A percentile compares a stretch with the other conserved stretches of the same genome.
phyloP scores from a whole-genome alignment of 2,888 invertebrate species.

The Noctua pronuba region DNA sequence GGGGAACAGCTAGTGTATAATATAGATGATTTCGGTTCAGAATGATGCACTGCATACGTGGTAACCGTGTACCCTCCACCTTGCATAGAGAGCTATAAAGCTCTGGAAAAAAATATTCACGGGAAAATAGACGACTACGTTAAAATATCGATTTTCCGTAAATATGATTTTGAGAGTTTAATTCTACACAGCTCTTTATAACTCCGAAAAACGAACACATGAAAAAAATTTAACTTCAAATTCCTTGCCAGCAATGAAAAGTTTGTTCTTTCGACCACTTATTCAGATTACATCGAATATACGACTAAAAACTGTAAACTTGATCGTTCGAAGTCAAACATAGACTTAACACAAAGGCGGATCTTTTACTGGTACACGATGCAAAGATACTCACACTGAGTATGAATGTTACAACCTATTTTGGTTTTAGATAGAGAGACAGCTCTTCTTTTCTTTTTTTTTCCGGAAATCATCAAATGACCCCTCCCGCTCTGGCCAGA shows the following conservation, averaged over 20 bases:
- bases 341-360: conserved; percentile 50
- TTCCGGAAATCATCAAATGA: too few relatives aligned
- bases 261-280: conserved; percentile 24
- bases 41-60: too few relatives aligned
- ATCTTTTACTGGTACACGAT: conserved; percentile 49
- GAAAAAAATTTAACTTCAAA: not conserved
- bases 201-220: not conserved
- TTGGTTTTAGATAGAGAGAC: too few relatives aligned
- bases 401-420: conserved; percentile 25
- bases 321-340: conserved; percentile 57
- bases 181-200: not conserved
- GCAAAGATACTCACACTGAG: conserved; percentile 30
- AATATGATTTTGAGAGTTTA: not conserved
- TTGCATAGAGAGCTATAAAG: too few relatives aligned
- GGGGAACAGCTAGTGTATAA: too few relatives aligned
- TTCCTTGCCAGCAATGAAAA: not conserved
- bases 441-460: too few relatives aligned
- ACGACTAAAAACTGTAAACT: conserved; percentile 58
- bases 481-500: too few relatives aligned
- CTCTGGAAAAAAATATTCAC: too few relatives aligned
- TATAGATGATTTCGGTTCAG: too few relatives aligned
- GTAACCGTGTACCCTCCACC: too few relatives aligned
- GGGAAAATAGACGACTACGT: not conserved
- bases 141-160: not conserved
- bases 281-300: conserved; percentile 49